Percentiles rank a stretch among this genome's conserved stretches.
phyloP scores from a whole-genome alignment of 2,797 vertebrate genomes.

The Taenioides sp. region DNA sequence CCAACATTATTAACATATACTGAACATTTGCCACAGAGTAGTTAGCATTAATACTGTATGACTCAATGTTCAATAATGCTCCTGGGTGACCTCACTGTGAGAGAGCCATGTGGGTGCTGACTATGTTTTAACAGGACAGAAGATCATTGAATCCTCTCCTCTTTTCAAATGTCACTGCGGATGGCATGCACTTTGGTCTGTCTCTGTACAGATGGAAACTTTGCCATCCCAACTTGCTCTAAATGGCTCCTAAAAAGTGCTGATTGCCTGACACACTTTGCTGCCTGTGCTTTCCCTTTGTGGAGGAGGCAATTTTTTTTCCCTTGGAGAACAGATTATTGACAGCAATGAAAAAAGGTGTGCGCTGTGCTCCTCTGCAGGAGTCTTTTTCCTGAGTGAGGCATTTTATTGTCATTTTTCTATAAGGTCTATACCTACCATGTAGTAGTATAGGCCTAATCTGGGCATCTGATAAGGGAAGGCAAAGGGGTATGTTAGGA shows the following conservation, averaged over 20 bases:
- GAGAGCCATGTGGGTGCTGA: conserved; percentile 2
- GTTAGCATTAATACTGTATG: background rate
- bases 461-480: no score
- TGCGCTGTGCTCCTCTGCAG: conserved; percentile 13
- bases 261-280: conserved; percentile 38
- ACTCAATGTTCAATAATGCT: background rate
- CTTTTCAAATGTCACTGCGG: conserved; percentile 27
- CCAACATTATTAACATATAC: background rate
- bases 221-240: conserved; percentile 20
- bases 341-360: conserved; percentile 41
- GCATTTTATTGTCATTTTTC: conserved; percentile 28
- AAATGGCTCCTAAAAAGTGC: conserved; percentile 37
- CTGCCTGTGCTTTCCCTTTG: conserved; percentile 8
- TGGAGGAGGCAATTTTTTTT: conserved; percentile 4
- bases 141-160: conserved; percentile 32
- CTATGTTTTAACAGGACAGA: conserved; percentile 22
- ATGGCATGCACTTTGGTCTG: conserved; percentile 19
- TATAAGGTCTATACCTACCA: conserved; percentile 4
- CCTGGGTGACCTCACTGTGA: background rate
- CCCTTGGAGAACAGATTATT: conserved; percentile 21
- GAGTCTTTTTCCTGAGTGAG: conserved; percentile 26
- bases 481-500: no score
- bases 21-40: background rate
- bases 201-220: conserved; percentile 34
- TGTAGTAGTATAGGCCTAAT: no score